Conservation (phyloP, 1,140 invertebrate genomes). For the Neodiprion virginianus region DNA sequence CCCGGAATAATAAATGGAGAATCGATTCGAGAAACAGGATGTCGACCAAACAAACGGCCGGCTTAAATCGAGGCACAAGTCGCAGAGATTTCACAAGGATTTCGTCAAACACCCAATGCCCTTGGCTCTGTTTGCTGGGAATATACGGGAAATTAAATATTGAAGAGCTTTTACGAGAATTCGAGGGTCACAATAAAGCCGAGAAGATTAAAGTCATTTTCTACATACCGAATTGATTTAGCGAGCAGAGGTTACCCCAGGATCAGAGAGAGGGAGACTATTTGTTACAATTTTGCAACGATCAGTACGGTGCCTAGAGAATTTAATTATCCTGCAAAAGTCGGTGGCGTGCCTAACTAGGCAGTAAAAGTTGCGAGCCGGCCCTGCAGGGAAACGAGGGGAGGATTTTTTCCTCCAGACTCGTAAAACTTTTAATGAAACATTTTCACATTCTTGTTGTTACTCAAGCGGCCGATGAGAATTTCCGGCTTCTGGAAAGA, state of each 20-base stretch:
- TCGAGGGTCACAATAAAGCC: too few relatives aligned
- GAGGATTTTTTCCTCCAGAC: background rate
- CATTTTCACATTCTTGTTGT: background rate
- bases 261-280: too few relatives aligned
- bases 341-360: too few relatives aligned
- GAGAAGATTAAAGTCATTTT: background rate
- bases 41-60: background rate
- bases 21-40: conserved; percentile 3
- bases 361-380: too few relatives aligned
- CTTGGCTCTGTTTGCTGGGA: background rate
- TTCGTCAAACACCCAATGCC: background rate
- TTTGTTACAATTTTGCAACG: too few relatives aligned
- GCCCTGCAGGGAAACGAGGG: too few relatives aligned
- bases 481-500: background rate
- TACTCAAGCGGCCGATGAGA: background rate
- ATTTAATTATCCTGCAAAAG: background rate
- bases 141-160: background rate
- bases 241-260: too few relatives aligned
- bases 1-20: background rate
- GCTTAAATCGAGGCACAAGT: background rate
- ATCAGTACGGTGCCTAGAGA: background rate
- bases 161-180: background rate
- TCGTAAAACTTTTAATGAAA: conserved; percentile 6
- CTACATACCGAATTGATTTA: too few relatives aligned
- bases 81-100: background rate